These are phyloP conservation scores for rabbit (Oryctolagus cuniculus) DNA, from an alignment of 2,113 vertebrate genomes.

Conservation along the genomic window DNA sequence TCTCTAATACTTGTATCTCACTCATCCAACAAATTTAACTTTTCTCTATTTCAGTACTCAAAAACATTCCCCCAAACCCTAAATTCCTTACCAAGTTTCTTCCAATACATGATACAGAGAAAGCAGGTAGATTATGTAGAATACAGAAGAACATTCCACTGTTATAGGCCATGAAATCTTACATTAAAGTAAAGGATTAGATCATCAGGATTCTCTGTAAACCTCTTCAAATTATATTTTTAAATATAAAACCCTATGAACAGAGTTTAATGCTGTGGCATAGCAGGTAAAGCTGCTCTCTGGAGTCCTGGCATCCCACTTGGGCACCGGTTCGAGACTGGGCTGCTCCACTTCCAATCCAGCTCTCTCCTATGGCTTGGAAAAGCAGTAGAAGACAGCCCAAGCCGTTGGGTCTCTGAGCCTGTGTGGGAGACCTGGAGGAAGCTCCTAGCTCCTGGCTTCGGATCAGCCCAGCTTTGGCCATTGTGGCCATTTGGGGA, in stretches of 20 bases:
- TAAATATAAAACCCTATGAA: conserved; percentile 13
- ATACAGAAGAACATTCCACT: neutral
- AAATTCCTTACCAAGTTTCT: conserved; percentile 35
- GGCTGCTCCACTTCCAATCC: no score
- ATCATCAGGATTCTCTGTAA: conserved; percentile 21
- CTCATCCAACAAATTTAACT: neutral
- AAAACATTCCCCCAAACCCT: neutral
- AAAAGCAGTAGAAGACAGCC: no score
- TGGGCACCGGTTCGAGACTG: no score
- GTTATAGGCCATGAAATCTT: conserved; percentile 8
- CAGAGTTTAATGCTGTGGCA: neutral
- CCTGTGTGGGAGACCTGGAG: no score
- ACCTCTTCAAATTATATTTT: neutral
- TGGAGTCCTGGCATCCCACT: no score
- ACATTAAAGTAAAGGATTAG: neutral
- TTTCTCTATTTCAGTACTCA: conserved; percentile 25
- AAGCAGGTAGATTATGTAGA: neutral
- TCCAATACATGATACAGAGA: neutral
- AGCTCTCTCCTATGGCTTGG: no score
- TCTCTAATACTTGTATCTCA: neutral
- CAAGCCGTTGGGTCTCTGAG: no score
- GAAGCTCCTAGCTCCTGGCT: no score
- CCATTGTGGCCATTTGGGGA: no score
- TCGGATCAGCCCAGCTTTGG: no score
- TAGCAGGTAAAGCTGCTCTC: no score